Conservation (phyloP, 30 jellyfish, hydroid and myxozoan species). For the Cassiopea xamachana region DNA sequence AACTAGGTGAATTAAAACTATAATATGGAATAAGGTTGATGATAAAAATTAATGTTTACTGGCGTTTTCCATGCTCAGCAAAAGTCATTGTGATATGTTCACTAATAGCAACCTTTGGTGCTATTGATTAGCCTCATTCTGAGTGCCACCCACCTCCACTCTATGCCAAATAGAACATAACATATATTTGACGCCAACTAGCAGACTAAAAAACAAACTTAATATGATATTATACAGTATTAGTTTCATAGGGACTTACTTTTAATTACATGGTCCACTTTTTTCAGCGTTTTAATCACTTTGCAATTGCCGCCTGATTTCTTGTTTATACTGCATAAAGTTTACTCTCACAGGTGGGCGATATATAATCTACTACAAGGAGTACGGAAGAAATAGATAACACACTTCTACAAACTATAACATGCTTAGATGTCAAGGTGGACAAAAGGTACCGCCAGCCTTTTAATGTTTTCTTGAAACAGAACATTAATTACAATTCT, state of each 20-base stretch:
- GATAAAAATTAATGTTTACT: too few species aligned
- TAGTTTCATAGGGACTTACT: not conserved
- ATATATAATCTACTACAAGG: not conserved
- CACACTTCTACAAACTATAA: not conserved
- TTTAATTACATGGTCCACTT: not conserved
- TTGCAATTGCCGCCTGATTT: slow-evolving; percentile 10
- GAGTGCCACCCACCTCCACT: too few species aligned
- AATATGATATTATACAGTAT: not conserved
- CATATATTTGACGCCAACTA: not conserved
- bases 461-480: not conserved
- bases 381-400: not conserved
- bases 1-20: too few species aligned
- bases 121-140: too few species aligned
- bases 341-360: not conserved
- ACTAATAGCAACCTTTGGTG: too few species aligned
- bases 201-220: not conserved
- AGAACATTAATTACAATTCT: not conserved
- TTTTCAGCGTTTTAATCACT: not conserved
- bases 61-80: too few species aligned
- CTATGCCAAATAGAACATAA: not conserved
- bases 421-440: not conserved
- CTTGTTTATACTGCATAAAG: not conserved
- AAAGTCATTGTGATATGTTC: too few species aligned
- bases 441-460: not conserved
- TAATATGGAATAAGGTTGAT: too few species aligned